Evolutionary conservation across 2,888 invertebrate genomes (phyloP), one percentile per base, ranked within the genome.

Genomic region (Microctonus brassicae): DNA sequence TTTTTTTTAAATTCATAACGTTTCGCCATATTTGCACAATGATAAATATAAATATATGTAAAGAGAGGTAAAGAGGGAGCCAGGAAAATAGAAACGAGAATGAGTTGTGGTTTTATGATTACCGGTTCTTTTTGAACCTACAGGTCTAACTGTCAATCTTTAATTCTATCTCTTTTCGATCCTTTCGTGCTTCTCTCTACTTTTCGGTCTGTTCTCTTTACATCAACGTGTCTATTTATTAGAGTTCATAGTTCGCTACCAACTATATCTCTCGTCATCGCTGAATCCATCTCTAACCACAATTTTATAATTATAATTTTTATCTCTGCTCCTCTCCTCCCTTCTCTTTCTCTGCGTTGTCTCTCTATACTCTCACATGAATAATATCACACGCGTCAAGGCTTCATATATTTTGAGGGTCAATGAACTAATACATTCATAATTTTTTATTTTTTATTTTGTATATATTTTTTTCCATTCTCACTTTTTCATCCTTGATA

Each of bases 91-190:
- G 58, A 52, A 47, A 29, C 33, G 52, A 58, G 58, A 68, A 58
- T 68, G 67, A 57, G 60, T 68, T 47, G 58, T 58, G 67, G 70
- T 78, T 81, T 80, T 75, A 79, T 75, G 78, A 80, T 76, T 78
- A 77, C 80, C 78, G 76, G 77, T 81, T 79, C 47, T 47, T 71
- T 22, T 64, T 57, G 24, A 22, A 29, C 13, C 7, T 24, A 29
- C 24, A 29, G 29, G 57, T 68, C 70, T 29, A 68, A 57, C 60
- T 68, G 67, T 68, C 67, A 68, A 68, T 68, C 67, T 68, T 42
- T 60, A 57, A 55, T 57, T 68, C 58, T 24, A 10, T 29, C 22
- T 22, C 29, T 29, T 29, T 29, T 29, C 7, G 7, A 29, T 29
- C 7, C 29, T 26, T 13, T 13, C n/a, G 2, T 24, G 9, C 57